Percentiles rank a stretch among this genome's conserved stretches.
These are phyloP conservation scores for Cepaea nemoralis DNA, from an alignment of 1,140 invertebrate species.

Conservation along the genomic window DNA sequence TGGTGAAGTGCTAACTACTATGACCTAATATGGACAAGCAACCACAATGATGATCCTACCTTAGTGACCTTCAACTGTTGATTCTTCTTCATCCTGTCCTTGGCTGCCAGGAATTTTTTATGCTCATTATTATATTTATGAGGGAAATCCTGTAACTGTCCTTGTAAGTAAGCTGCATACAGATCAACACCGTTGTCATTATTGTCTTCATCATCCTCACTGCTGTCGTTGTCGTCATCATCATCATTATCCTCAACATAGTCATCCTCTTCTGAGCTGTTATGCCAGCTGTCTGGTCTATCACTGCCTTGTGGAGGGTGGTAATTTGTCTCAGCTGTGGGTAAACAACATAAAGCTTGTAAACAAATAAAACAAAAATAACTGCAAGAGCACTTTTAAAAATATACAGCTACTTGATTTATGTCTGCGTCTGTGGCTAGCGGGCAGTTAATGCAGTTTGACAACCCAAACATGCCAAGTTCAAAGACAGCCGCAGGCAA, in stretches of 20 bases:
- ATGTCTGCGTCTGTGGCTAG: too few species aligned
- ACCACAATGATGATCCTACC: too few species aligned
- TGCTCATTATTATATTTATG: conserved; percentile 61
- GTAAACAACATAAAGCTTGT: background rate
- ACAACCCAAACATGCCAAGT: too few species aligned
- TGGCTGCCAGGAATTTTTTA: conserved; percentile 58
- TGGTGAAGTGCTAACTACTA: too few species aligned
- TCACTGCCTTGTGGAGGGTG: conserved; percentile 40
- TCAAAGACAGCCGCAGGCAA: too few species aligned
- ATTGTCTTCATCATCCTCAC: conserved; percentile 9
- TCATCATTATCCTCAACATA: conserved; percentile 44
- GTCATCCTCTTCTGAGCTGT: conserved; percentile 31
- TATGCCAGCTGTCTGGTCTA: conserved; percentile 24
- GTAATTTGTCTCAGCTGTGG: conserved; percentile 17
- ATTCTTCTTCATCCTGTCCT: conserved; percentile 57
- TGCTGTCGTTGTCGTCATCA: conserved; percentile 5
- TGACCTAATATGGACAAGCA: too few species aligned
- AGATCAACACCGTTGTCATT: conserved; percentile 37
- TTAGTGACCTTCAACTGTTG: conserved; percentile 63
- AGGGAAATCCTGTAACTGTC: conserved; percentile 45
- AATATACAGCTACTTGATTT: too few species aligned
- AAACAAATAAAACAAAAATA: background rate
- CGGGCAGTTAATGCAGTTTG: too few species aligned
- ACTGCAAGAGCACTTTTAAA: too few species aligned
- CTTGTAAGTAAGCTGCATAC: conserved; percentile 45